These are phyloP conservation scores for Branchipolynoe longqiensis DNA, from an alignment of 2,888 invertebrate genomes.

Conservation along the genomic window DNA sequence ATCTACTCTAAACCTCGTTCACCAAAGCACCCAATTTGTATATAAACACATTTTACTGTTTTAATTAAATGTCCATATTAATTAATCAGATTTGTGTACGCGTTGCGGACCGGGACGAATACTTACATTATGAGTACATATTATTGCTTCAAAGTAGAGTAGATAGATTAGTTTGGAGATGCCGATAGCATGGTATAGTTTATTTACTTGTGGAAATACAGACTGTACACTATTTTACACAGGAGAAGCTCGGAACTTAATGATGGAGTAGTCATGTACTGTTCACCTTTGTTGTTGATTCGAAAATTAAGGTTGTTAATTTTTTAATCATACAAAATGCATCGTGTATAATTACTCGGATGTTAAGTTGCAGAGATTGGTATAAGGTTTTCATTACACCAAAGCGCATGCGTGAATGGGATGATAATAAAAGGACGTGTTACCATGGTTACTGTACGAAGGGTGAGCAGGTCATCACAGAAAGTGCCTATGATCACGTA, in stretches of 20 bases:
- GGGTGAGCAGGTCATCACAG: conserved; percentile 51
- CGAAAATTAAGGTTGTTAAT: not conserved
- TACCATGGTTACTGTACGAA: conserved; percentile 40
- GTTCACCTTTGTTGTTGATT: conserved; percentile 40
- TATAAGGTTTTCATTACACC: conserved; percentile 24
- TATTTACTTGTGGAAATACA: not conserved
- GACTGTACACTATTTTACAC: not conserved
- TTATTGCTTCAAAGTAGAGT: too few relatives aligned
- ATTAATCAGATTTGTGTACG: conserved; percentile 5
- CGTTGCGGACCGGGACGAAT: conserved; percentile 10
- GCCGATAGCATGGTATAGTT: conserved; percentile 5
- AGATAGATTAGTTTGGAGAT: conserved; percentile 34
- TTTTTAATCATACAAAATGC: conserved; percentile 1
- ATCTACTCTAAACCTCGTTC: not conserved
- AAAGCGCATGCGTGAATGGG: conserved; percentile 43
- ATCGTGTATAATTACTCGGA: conserved; percentile 30
- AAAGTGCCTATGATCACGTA: conserved; percentile 58
- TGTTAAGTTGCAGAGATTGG: conserved; percentile 15
- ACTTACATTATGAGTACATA: conserved; percentile 14
- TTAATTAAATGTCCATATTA: not conserved
- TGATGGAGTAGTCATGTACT: conserved; percentile 24
- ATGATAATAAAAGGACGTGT: conserved; percentile 42
- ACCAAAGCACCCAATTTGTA: conserved; percentile 22
- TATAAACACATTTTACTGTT: conserved; percentile 21
- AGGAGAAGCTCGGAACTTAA: not conserved